Conservation (phyloP, 2,113 vertebrate species). For the Vimba vimba region DNA sequence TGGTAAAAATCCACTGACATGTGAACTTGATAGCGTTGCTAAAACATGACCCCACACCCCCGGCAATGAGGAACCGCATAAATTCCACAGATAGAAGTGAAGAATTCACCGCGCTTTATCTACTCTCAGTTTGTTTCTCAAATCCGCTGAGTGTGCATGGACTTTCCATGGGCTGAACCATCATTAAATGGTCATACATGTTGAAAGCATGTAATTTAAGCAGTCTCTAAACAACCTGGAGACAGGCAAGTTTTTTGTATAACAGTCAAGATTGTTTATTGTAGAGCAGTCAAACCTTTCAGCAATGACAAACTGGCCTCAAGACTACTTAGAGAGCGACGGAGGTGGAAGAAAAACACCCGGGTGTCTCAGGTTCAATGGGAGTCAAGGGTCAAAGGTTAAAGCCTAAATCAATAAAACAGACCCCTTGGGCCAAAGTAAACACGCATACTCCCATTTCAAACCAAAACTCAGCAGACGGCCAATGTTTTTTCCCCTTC, state of each 20-base stretch:
- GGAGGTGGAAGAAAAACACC: conserved; percentile 51
- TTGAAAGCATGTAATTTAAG: conserved; percentile 51
- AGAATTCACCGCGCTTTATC: conserved; percentile 37
- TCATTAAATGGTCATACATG: conserved; percentile 38
- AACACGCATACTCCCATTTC: conserved; percentile 43
- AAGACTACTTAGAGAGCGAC: conserved; percentile 24
- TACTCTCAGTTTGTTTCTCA: conserved; percentile 33
- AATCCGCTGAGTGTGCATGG: conserved; percentile 50
- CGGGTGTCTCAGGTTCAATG: conserved; percentile 52
- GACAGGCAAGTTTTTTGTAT: conserved; percentile 29
- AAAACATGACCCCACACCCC: conserved; percentile 40
- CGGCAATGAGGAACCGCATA: conserved; percentile 38
- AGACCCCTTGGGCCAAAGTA: conserved; percentile 39
- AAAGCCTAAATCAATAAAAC: conserved; percentile 51
- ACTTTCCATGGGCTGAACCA: conserved; percentile 19
- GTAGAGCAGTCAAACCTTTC: conserved; percentile 3
- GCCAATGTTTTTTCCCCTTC: neutral
- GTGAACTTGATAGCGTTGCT: conserved; percentile 49
- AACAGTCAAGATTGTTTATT: conserved; percentile 49
- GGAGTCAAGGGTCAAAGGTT: conserved; percentile 46
- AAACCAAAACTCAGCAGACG: conserved; percentile 5
- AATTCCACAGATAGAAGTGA: conserved; percentile 44
- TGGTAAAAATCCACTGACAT: conserved; percentile 12
- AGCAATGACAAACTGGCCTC: conserved; percentile 29
- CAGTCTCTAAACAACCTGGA: conserved; percentile 23